phyloP scores from a whole-genome alignment of 2,888 invertebrate genomes.

The Nemapogon koenigi region DNA sequence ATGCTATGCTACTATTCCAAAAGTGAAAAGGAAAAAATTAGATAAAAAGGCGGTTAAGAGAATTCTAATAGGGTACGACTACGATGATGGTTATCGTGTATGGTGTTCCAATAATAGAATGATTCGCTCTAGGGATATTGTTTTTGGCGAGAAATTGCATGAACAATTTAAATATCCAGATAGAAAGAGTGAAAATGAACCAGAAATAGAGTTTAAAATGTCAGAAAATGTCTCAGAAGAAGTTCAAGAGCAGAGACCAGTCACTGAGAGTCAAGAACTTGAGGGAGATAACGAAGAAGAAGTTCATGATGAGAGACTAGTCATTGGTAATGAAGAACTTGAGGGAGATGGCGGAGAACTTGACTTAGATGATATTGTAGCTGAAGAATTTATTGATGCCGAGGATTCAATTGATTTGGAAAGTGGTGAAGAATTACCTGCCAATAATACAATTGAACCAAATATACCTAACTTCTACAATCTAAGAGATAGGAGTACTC shows the following conservation, averaged over 20 bases:
- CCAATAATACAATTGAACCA: too few relatives aligned
- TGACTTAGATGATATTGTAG: too few relatives aligned
- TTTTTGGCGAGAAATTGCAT: neutral
- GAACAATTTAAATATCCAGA: neutral
- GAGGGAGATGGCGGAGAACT: too few relatives aligned
- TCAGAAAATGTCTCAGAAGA: neutral
- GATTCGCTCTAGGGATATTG: neutral
- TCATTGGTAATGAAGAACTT: too few relatives aligned
- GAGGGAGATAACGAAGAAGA: constrained; percentile 2
- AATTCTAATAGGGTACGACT: too few relatives aligned
- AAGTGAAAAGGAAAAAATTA: neutral
- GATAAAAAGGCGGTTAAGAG: neutral
- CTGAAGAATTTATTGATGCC: too few relatives aligned
- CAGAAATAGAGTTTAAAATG: neutral
- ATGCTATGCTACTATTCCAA: neutral
- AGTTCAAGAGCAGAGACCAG: neutral
- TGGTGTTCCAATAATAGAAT: neutral
- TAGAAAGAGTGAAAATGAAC: neutral
- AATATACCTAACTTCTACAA: too few relatives aligned
- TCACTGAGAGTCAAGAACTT: too few relatives aligned
- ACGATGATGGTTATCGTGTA: constrained; percentile 1
- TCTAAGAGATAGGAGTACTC: too few relatives aligned
- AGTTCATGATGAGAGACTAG: neutral
- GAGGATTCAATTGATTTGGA: too few relatives aligned
- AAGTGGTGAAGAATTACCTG: too few relatives aligned